Percentiles rank a stretch among this genome's conserved stretches.
phyloP scores from a whole-genome alignment of 2,888 invertebrate genomes.

The Cantharis rufa region DNA sequence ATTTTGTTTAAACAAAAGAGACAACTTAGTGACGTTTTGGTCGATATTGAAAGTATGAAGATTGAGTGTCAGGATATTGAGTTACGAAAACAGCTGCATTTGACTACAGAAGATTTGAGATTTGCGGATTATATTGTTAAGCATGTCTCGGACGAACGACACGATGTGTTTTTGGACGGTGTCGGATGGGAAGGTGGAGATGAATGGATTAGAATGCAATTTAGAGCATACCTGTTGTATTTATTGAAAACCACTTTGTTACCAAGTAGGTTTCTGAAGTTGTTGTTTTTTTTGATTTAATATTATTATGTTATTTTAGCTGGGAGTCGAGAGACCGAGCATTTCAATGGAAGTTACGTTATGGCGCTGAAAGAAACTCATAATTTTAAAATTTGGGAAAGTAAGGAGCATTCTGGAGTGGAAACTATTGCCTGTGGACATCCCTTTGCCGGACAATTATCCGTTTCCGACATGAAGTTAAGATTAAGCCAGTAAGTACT shows the following conservation, averaged over 20 bases:
- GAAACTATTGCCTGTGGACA: slow-evolving; percentile 78
- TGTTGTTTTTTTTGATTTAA: not conserved
- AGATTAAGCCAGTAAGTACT: slow-evolving; percentile 83
- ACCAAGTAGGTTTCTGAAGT: slow-evolving; percentile 61
- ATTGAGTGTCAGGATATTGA: slow-evolving; percentile 82
- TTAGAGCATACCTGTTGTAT: slow-evolving; percentile 82
- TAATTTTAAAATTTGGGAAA: slow-evolving; percentile 85
- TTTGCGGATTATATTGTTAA: slow-evolving; percentile 93
- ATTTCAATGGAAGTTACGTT: slow-evolving; percentile 86
- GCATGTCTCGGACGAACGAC: slow-evolving; percentile 66
- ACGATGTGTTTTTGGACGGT: slow-evolving; percentile 73
- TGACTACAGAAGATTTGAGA: slow-evolving; percentile 88
- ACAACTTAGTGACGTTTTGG: slow-evolving; percentile 87
- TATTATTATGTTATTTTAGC: slow-evolving; percentile 60
- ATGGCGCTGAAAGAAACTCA: slow-evolving; percentile 84
- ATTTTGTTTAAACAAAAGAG: slow-evolving; percentile 96
- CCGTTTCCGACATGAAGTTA: slow-evolving; percentile 92
- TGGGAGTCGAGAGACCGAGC: slow-evolving; percentile 79
- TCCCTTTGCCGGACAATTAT: slow-evolving; percentile 92
- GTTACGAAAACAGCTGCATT: slow-evolving; percentile 78
- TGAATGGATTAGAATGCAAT: slow-evolving; percentile 95
- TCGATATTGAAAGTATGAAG: slow-evolving; percentile 85
- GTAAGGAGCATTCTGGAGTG: slow-evolving; percentile 66
- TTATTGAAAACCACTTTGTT: slow-evolving; percentile 78
- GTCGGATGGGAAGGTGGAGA: slow-evolving; percentile 92